These are phyloP conservation scores for Porites evermanni DNA, from an alignment of 92 coral and sea anemone genomes.

Conservation along the genomic window DNA sequence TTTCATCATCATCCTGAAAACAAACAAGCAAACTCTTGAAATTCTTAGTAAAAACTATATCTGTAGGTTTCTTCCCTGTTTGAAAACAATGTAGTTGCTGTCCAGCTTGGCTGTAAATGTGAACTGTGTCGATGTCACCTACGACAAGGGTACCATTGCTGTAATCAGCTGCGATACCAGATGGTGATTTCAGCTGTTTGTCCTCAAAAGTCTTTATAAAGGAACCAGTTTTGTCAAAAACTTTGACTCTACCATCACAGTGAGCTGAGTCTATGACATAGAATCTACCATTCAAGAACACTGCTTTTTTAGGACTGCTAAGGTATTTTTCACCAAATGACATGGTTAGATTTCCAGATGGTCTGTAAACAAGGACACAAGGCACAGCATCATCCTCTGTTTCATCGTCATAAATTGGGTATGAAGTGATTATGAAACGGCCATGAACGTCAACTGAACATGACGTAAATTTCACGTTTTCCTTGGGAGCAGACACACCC, in stretches of 20 bases:
- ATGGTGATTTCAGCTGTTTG: background rate
- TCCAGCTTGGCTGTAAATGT: conserved; percentile 25
- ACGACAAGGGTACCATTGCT: conserved; percentile 18
- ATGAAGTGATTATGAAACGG: conserved; percentile 25
- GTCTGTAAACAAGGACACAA: conserved; percentile 29
- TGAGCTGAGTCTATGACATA: conserved; percentile 16
- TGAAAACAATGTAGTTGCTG: background rate
- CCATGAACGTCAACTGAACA: conserved; percentile 44
- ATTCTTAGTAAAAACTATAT: conserved; percentile 32
- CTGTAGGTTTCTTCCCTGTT: conserved; percentile 8
- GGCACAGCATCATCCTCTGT: background rate
- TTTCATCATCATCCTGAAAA: conserved; percentile 1
- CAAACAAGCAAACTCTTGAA: conserved; percentile 28
- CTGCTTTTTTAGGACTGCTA: conserved; percentile 27
- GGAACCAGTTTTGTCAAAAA: conserved; percentile 36
- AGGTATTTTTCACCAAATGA: conserved; percentile 29
- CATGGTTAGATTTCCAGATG: conserved; percentile 9
- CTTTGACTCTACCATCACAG: background rate
- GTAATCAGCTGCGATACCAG: conserved; percentile 32
- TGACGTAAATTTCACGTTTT: conserved; percentile 43
- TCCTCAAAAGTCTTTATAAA: conserved; percentile 9
- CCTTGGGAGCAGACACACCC: conserved; percentile 18
- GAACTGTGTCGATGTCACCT: conserved; percentile 9
- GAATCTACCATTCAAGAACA: conserved; percentile 36
- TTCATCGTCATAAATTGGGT: background rate